A percentile compares a stretch with the other conserved stretches of the same genome.
These are phyloP conservation scores for Machaerirhynchus nigripectus DNA, from an alignment of 2,113 vertebrate genomes.

Conservation along the genomic window DNA sequence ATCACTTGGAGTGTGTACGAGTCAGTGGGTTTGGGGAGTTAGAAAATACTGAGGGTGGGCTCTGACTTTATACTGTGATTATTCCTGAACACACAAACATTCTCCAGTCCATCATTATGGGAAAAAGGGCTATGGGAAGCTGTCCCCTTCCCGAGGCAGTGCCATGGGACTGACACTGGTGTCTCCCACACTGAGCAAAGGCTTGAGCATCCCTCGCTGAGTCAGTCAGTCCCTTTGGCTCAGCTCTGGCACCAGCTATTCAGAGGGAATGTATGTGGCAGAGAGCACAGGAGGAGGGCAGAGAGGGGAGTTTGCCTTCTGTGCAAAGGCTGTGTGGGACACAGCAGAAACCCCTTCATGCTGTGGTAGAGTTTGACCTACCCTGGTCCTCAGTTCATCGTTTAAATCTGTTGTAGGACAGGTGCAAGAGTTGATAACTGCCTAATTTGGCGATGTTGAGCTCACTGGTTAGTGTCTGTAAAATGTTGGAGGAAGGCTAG, in stretches of 20 bases:
- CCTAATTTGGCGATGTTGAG: constrained; percentile 13
- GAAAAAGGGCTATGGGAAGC: neutral
- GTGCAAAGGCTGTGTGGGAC: neutral
- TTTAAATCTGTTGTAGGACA: neutral
- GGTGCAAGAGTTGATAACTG: neutral
- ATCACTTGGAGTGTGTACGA: neutral
- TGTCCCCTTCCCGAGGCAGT: neutral
- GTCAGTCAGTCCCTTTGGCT: neutral
- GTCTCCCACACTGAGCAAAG: neutral
- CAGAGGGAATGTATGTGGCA: neutral
- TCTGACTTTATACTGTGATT: neutral
- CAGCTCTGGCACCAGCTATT: neutral
- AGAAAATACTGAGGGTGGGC: neutral
- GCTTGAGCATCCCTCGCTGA: neutral
- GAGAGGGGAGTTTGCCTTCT: neutral
- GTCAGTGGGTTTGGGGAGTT: neutral
- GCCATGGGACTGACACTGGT: neutral
- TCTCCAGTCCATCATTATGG: neutral
- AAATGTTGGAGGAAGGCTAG: constrained; percentile 37
- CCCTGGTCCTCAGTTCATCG: neutral
- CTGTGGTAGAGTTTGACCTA: neutral
- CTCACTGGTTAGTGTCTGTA: neutral
- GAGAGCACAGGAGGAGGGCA: neutral
- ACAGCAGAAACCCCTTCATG: neutral
- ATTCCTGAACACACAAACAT: neutral